phyloP scores from a whole-genome alignment of 2,888 invertebrate species.

The Ernsta delagoae region DNA sequence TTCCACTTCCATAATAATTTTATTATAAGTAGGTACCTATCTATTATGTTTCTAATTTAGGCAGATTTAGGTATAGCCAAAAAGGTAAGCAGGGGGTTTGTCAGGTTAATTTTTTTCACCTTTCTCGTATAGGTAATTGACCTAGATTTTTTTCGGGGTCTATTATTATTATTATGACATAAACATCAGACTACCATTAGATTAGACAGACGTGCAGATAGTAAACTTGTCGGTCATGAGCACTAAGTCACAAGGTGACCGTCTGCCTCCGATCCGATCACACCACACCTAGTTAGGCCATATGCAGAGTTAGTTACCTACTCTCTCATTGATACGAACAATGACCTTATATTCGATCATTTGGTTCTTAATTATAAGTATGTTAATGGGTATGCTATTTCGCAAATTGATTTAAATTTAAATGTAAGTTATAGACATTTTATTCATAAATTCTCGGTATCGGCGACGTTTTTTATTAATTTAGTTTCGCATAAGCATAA shows the following conservation, averaged over 20 bases:
- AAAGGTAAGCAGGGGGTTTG: too few relatives aligned
- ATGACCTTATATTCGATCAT: constrained; percentile 8
- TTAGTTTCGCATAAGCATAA: neutral
- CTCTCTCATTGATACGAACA: constrained; percentile 1
- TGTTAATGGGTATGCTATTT: neutral
- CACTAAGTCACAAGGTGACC: neutral
- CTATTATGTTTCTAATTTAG: too few relatives aligned
- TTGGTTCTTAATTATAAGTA: neutral
- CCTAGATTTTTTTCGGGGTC: too few relatives aligned
- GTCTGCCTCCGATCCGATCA: neutral
- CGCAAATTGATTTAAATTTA: neutral
- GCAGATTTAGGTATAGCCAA: too few relatives aligned
- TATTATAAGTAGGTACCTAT: too few relatives aligned
- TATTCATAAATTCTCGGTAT: constrained; percentile 2
- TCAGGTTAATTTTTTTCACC: too few relatives aligned
- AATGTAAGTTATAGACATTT: constrained; percentile 3
- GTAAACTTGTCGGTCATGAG: constrained; percentile 1
- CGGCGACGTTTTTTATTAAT: neutral
- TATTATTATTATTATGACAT: too few relatives aligned
- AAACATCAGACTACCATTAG: too few relatives aligned
- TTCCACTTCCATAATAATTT: too few relatives aligned
- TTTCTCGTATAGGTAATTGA: too few relatives aligned
- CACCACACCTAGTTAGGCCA: neutral
- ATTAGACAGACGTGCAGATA: neutral
- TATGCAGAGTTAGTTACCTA: neutral